Base-by-base conservation (phyloP, 37 sponge, comb jelly and placozoan genomes). In the Beroe forskalii region DNA sequence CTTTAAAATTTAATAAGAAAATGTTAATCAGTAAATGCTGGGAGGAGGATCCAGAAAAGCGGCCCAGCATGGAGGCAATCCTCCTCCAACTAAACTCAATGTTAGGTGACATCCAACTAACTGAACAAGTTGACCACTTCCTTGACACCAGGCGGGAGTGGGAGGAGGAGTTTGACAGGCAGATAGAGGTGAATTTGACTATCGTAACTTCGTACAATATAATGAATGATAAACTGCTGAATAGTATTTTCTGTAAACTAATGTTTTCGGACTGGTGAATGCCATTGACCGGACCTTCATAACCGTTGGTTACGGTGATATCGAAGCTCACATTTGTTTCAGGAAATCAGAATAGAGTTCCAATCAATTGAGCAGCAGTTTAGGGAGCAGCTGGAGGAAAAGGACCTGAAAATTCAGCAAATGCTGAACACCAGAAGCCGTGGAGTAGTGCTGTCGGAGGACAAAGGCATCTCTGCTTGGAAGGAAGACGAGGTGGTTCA, bases 11-110 rank as follows among this genome's bases (percentile, higher is more conserved):
- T 9, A 55, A 55, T 55, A 55, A 55, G 60, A n/a, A n/a, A n/a
- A n/a, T n/a, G n/a, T n/a, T n/a, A n/a, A 48, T 12, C 55, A 80
- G 86, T 9, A 80, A 80, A 27, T 80, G 86, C 30, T 80, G 86
- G 86, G 30, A 41, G 27, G 55, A 80, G 20, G 86, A 80, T 8
- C 48, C 86, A 3, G 86, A 80, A 6, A 43, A 80, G 55, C 43
- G 86, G 55, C 44, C 44, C 55, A 19, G 38, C 3, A 80, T 80
- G 8, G 55, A 80, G n/a, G 55, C 28, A 0, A 80, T 80, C 44
- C 22, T 23, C 48, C 14, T n/a, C 4, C 8, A 39, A 1, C 22
- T 80, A 35, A 38, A 38, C 55, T 23, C 20, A 3, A 80, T 80
- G 86, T n/a, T 41, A 1, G 24, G 37, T 24, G 42, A 80, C 55